These are phyloP conservation scores for Cecidostiba fungosa DNA, from an alignment of 2,888 invertebrate genomes.

Conservation along the genomic window DNA sequence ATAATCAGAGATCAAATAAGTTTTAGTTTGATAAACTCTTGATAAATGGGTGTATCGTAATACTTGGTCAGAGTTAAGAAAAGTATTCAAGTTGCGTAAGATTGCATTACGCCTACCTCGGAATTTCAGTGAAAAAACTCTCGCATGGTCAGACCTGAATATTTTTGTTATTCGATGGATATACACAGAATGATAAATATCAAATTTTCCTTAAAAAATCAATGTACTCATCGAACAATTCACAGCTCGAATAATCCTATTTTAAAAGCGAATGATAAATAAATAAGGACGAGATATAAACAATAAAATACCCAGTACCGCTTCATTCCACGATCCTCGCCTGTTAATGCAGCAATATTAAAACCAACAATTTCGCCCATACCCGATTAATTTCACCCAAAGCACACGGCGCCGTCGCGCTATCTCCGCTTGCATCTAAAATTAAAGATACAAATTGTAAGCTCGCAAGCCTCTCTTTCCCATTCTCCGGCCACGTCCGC, in stretches of 20 bases:
- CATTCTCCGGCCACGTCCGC: background rate
- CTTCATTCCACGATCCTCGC: background rate
- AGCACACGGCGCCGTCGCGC: background rate
- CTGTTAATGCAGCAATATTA: background rate
- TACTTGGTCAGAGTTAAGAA: background rate
- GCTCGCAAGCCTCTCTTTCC: background rate
- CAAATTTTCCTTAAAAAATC: background rate
- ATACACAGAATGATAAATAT: too few species aligned
- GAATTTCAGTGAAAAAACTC: background rate
- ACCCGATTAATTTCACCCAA: background rate
- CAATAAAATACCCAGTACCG: background rate
- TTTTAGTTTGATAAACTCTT: background rate
- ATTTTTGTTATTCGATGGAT: background rate
- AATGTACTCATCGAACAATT: background rate
- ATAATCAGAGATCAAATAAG: background rate
- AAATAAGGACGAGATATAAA: background rate
- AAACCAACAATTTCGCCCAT: background rate
- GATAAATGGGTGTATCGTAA: too few species aligned
- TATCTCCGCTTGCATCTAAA: slow-evolving; percentile 39
- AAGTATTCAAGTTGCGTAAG: background rate
- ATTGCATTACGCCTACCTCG: background rate
- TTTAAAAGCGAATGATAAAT: background rate
- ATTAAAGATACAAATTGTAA: slow-evolving; percentile 51
- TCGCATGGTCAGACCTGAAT: background rate
- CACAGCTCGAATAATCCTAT: background rate